Evolutionary conservation across 30 jellyfish, hydroid and myxozoan species (phyloP), one percentile per base, ranked within the genome.

Genomic region (Aurelia sp.): DNA sequence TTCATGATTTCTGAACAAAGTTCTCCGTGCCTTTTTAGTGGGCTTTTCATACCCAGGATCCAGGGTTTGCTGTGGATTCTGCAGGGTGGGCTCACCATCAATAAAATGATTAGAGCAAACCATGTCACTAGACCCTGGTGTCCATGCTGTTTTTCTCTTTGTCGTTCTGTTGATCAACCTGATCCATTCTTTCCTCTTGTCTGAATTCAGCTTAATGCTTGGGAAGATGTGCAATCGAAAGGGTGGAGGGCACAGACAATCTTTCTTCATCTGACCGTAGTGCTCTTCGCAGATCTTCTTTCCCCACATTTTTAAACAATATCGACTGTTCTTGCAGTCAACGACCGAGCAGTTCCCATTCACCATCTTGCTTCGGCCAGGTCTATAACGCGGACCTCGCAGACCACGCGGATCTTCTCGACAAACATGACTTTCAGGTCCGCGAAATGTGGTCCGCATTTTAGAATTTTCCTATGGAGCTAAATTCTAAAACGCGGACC

Each of bases 31-130:
- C 64, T 64, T 80, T 19, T 62, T 62, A 10, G 63, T 69, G 15
- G 73, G 72, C 67, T 80, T 67, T 17, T 78, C 89, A 62, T 55
- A 78, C 16, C 87, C 88, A 13, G 64, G 31, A 67, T 80, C 22
- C 40, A 80, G 47, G 40, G 74, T n/a, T n/a, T 89, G 91, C 20
- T 80, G 21, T 22, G 91, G 88, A 33, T 80, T 80, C 22, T 40
- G 60, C 57, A 80, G 35, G 41, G 91, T 80, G 13, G 91, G 87
- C n/a, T 19, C 47, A 11, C 75, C 31, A 12, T 80, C 91, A 80
- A 66, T 41, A 66, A 80, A 80, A 60, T 80, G 91, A n/a, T 66
- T 52, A 18, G 86, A 38, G 88, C 88, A 80, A 48, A 80, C 87
- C 75, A 48, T 31, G 69, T 80, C 88, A 41, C 85, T 69, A 31